These are phyloP conservation scores for Coilia nasus DNA, from an alignment of 2,797 vertebrate species.

Conservation along the genomic window DNA sequence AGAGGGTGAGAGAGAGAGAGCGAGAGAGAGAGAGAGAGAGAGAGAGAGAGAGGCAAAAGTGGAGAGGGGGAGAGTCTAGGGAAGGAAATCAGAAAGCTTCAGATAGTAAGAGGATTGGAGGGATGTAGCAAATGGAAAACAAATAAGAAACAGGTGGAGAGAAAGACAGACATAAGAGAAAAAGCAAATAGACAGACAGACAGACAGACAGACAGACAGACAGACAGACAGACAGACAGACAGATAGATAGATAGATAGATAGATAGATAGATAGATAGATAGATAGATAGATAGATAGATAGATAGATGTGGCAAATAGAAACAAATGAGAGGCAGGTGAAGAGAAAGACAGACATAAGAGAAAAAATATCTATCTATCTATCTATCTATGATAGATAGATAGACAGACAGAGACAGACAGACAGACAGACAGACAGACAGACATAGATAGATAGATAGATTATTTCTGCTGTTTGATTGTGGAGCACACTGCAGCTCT, in stretches of 20 bases:
- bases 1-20: constrained; percentile 21
- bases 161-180: background rate
- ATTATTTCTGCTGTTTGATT: no score
- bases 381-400: no score
- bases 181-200: no score
- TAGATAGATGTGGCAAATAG: background rate
- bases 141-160: constrained; percentile 14
- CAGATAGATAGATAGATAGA: no score
- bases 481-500: no score
- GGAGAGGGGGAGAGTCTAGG: constrained; percentile 63
- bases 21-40: constrained; percentile 36
- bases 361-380: no score
- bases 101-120: background rate
- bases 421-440: constrained; percentile 16
- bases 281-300: no score
- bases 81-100: constrained; percentile 50
- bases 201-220: no score
- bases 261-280: no score
- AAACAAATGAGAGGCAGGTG: constrained; percentile 12
- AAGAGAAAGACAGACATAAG: constrained; percentile 40
- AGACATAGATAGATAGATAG: no score
- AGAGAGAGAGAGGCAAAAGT: constrained; percentile 42
- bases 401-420: constrained; percentile 59
- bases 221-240: no score
- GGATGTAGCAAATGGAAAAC: constrained; percentile 6